Evolutionary conservation across 2,797 vertebrate genomes (phyloP), one percentile per base, ranked within the genome.

Genomic region (Hydrophis major): DNA sequence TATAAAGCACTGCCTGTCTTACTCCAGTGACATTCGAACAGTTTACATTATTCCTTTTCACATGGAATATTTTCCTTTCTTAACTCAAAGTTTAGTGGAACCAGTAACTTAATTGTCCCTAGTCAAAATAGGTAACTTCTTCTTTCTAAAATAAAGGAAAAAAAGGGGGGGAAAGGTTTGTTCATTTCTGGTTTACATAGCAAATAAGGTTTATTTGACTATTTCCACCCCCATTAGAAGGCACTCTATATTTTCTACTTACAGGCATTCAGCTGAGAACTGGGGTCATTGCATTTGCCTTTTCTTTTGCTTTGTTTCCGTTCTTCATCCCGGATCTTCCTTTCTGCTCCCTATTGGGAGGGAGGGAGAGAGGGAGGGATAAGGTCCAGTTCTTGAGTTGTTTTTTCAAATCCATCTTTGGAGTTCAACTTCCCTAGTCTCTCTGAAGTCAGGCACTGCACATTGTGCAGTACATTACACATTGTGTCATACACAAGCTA

Each of bases 261-360:
- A 97, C 97, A 97, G 96, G 97, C 96, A 91, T 96, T 94, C 94
- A 98, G 27, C 94, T 96, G 96, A 56, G 98, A 94, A 97, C 97
- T 98, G 96, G 98, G 97, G 4, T 98, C 98, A 7, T 97, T n/a
- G 92, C 98, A 98, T 97, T 99, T 99, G 96, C 99, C 98, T 99
- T 99, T 99, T 98, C 99, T 97, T 94, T 99, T 99, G 94, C 99
- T 99, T 97, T 99, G 99, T 92, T 99, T 99, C 96, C 99, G 98
- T 95, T 99, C 99, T 97, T 99, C 99, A 42, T 99, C 99, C 14
- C 99, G 98, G 97, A 99, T 99, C 98, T 99, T 99, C 96, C 99
- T 98, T 94, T 99, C 99, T 0, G 99, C 99, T 32, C 99, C 99
- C 97, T 98, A 86, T 3, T 11, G 25, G 53, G 53, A 11, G 11